Conservation (phyloP, 1,140 invertebrate genomes). For the Hestina assimilis region DNA sequence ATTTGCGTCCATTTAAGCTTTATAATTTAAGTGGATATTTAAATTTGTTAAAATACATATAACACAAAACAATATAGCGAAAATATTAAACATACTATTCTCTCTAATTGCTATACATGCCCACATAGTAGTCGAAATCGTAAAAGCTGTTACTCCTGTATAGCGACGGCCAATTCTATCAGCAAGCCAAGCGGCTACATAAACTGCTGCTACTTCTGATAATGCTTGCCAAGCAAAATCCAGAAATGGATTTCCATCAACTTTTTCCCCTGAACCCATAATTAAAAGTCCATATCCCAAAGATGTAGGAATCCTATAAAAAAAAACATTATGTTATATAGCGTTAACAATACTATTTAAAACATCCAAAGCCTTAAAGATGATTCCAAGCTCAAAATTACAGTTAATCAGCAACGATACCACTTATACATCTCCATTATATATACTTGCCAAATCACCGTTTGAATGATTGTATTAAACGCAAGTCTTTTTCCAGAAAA, state of each 20-base stretch:
- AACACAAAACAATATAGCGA: too few species aligned
- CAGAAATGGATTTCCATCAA: conserved; percentile 83
- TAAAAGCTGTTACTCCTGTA: conserved; percentile 70
- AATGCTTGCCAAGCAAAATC: conserved; percentile 83
- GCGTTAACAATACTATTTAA: too few species aligned
- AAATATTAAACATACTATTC: conserved; percentile 47
- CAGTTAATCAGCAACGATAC: too few species aligned
- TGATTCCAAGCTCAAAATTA: too few species aligned
- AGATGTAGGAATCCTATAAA: neutral
- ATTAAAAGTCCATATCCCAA: neutral
- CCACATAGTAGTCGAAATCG: conserved; percentile 66
- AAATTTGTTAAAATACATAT: too few species aligned
- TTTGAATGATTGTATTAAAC: conserved; percentile 72
- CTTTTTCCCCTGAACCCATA: conserved; percentile 78
- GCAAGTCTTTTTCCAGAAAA: conserved; percentile 79
- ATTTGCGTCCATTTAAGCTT: too few species aligned
- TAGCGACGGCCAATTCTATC: conserved; percentile 79
- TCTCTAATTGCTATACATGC: conserved; percentile 64
- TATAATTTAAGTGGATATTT: too few species aligned
- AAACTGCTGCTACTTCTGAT: conserved; percentile 81
- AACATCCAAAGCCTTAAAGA: conserved; percentile 28
- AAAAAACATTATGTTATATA: neutral
- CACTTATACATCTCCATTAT: too few species aligned
- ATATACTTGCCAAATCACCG: conserved; percentile 73
- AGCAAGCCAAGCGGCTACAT: conserved; percentile 60